phyloP scores from a whole-genome alignment of 37 sponge, comb jelly and placozoan species.

The Amphimedon queenslandica region DNA sequence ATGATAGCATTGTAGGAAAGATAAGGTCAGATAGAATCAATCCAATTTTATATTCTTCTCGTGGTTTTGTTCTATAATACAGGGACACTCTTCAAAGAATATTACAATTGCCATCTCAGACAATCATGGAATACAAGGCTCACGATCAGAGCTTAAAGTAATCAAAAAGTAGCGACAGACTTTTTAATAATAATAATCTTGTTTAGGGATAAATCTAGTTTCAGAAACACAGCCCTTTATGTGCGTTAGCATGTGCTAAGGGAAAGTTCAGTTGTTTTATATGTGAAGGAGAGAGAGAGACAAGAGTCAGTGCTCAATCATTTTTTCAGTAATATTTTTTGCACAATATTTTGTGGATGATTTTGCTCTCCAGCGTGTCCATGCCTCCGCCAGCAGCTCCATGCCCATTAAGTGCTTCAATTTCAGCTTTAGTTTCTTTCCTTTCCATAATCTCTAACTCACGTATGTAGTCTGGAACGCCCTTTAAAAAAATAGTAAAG shows the following conservation, averaged over 20 bases:
- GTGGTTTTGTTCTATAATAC: not conserved
- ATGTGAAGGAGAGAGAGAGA: no score
- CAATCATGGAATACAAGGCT: constrained; percentile 89
- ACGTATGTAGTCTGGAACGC: constrained; percentile 29
- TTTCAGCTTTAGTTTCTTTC: constrained; percentile 72
- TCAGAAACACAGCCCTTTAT: constrained; percentile 84
- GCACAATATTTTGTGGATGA: constrained; percentile 60
- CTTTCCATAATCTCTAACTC: constrained; percentile 57
- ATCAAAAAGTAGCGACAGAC: not conserved
- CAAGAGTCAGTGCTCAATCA: no score
- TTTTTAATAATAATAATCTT: not conserved
- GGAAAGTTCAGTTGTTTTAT: no score
- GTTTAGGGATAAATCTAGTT: constrained; percentile 81
- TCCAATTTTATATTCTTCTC: not conserved
- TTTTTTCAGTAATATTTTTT: constrained; percentile 49
- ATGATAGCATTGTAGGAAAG: constrained; percentile 55
- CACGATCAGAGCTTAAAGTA: constrained; percentile 84
- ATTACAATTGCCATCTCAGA: constrained; percentile 71
- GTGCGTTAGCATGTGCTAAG: no score
- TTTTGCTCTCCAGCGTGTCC: constrained; percentile 55
- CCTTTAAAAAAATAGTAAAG: constrained; percentile 5
- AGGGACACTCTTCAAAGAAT: constrained; percentile 90
- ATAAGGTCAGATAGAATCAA: constrained; percentile 52
- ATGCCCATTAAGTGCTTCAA: constrained; percentile 83
- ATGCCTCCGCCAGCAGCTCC: constrained; percentile 20